Base-by-base conservation (phyloP, 2,113 vertebrate species). In the Melanerpes formicivorus region DNA sequence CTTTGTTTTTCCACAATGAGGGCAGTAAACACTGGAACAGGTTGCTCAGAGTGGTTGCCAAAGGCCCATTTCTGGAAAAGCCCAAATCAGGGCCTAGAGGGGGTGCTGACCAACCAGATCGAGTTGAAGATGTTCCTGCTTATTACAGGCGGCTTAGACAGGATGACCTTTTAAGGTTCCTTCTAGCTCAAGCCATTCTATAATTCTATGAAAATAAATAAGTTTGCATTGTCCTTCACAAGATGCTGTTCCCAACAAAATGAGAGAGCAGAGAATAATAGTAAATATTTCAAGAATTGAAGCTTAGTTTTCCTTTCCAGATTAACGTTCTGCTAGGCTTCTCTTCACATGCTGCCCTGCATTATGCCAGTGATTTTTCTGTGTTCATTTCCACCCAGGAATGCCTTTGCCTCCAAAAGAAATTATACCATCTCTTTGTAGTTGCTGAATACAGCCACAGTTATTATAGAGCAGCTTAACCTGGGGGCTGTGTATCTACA, bases 401-500 rank as follows among this genome's bases (percentile, higher is more conserved):
- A 96, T 88, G 71, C 84, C 80, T 93, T 80, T 82, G 30, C 90
- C 60, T 88, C 86, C 27, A 7, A 22, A 66, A 77, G 85, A 95
- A 95, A 95, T 96, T 55, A 21, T 22, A 3, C 44, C 54, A 32
- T 67, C 70, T 21, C 50, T 96, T 91, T 95, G 80, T 84, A 88
- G 79, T 34, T 80, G 76, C 87, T 95, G 90, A 84, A 88, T 80
- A 42, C 93, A 91, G 65, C 54, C 72, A 11, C 79, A 56, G 34
- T 84, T 93, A 46, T 69, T 91, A 63, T 16, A 71, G 18, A 96
- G 60, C 71, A 95, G 80, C 91, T 96, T 88, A 91, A 93, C 76
- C 65, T 90, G 63, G 56, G 72, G 74, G 19, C 62, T 86, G 70
- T 88, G 80, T 23, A 91, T 50, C 63, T 63, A 23, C 90, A 67